Evolutionary conservation across 2,113 vertebrate genomes (phyloP), one percentile per base, ranked within the genome.

Genomic region (Nibea albiflora): DNA sequence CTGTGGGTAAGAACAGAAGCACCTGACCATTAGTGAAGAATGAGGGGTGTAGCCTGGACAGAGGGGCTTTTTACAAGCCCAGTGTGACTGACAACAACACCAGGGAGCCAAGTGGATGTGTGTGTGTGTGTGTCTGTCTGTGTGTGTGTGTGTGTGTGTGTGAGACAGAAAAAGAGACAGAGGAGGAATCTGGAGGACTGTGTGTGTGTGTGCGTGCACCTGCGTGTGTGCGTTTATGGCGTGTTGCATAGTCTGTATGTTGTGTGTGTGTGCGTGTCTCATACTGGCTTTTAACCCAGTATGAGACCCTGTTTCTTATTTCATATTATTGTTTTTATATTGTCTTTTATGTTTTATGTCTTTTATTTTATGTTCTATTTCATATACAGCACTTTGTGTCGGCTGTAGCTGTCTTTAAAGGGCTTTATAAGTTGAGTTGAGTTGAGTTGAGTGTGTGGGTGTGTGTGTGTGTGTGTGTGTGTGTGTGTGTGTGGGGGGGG

Each of bases 11-110:
- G 72, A 90, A 86, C 84, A 86, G 83, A 84, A 87, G 80, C 84
- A 91, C 91, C 90, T 93, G 91, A 92, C 76, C 66, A 80, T 82
- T 86, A 82, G 74, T 0, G 14, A 66, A 62, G 78, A 89, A 83
- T 74, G 58, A 85, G 58, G 80, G 87, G 83, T 19, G 78, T 74
- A 50, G 73, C 50, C 47, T 4, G 19, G 81, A 75, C 79, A 84
- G 80, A 81, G 86, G 70, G 82, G 61, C 56, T 88, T 88, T 90
- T 90, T 84, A 89, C 50, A 63, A 73, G 62, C 58, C 54, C 56
- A 46, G 64, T 63, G 67, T 86, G 86, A 91, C 81, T 89, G 86
- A 86, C 89, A 83, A 78, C 80, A 86, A 73, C 90, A 85, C 65
- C 76, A 57, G 2, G 78, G 73, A 76, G 49, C 54, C 11, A 5